Evolutionary conservation across 2,113 vertebrate genomes (phyloP).

Genomic region (Scalopus aquaticus): DNA sequence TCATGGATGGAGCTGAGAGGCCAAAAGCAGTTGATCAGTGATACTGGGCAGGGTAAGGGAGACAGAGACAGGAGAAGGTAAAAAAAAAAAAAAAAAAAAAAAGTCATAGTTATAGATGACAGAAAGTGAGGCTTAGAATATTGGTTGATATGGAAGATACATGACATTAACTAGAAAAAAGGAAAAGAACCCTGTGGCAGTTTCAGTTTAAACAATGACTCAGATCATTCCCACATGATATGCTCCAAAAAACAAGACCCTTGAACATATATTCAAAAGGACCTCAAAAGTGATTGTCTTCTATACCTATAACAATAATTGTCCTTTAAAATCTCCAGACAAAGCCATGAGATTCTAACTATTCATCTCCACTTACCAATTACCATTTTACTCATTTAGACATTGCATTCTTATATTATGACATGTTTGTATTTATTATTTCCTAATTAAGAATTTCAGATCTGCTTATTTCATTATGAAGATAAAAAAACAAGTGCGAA

Average conservation of each 20-base stretch:
- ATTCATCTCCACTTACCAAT: background rate
- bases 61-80: background rate
- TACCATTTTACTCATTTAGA: background rate
- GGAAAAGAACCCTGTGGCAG: background rate
- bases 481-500: background rate
- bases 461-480: background rate
- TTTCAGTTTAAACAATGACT: background rate
- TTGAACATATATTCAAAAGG: background rate
- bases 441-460: background rate
- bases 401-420: background rate
- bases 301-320: background rate
- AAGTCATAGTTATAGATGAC: background rate
- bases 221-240: background rate
- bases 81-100: too few species aligned
- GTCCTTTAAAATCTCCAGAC: background rate
- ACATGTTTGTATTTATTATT: background rate
- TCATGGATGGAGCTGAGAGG: background rate
- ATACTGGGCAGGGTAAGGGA: background rate
- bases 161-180: background rate
- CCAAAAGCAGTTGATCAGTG: background rate
- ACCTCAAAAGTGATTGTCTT: background rate
- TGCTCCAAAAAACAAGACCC: background rate
- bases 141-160: background rate
- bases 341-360: background rate
- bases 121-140: background rate